Conservation (phyloP, 2,888 invertebrate species). For the Alentia gelatinosa region DNA sequence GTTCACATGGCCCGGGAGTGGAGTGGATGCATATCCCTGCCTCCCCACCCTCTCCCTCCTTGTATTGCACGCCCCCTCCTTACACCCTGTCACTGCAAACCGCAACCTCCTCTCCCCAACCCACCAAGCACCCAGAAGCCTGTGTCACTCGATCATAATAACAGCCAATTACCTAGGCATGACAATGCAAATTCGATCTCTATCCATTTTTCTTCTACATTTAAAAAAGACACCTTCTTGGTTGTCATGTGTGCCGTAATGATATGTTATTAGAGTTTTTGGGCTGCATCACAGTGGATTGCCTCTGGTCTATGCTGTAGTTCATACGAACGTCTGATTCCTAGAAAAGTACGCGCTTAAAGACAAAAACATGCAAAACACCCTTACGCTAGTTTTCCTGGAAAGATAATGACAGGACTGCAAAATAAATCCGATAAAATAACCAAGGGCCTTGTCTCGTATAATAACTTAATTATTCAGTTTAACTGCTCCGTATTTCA, state of each 20-base stretch:
- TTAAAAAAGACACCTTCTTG: neutral
- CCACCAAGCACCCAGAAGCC: neutral
- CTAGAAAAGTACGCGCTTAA: neutral
- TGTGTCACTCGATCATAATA: constrained; percentile 48
- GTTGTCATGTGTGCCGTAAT: neutral
- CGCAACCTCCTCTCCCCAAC: neutral
- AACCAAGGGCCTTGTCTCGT: neutral
- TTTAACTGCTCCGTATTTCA: too few species aligned
- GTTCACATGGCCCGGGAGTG: too few species aligned
- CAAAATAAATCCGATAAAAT: neutral
- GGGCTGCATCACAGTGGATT: neutral
- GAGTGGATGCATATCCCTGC: too few species aligned
- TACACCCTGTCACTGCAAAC: neutral
- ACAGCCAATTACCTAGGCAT: constrained; percentile 32
- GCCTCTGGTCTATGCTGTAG: neutral
- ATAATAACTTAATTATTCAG: neutral
- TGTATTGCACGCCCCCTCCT: neutral
- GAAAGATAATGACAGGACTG: neutral
- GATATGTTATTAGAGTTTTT: constrained; percentile 40
- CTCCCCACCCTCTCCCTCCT: too few species aligned
- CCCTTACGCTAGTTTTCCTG: neutral
- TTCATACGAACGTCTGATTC: neutral
- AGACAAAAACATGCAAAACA: neutral
- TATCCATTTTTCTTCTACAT: neutral
- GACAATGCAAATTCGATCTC: constrained; percentile 52